phyloP scores from a whole-genome alignment of 2,888 invertebrate genomes.

The Ametastegia equiseti region DNA sequence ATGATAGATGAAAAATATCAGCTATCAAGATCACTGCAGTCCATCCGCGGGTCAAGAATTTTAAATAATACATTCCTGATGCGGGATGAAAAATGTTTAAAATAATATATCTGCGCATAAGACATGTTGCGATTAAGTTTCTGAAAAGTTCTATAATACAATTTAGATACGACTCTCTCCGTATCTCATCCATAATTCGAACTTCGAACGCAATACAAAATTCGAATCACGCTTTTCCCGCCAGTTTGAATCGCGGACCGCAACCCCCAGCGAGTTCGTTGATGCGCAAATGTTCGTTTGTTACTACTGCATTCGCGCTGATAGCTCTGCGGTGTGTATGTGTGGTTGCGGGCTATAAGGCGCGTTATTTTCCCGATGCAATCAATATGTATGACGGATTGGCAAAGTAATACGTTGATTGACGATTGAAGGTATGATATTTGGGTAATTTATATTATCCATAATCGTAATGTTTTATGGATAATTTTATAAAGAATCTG shows the following conservation, averaged over 20 bases:
- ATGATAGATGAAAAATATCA: background rate
- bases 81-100: background rate
- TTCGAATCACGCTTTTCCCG: background rate
- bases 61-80: background rate
- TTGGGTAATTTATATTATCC: background rate
- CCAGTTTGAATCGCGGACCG: background rate
- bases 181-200: background rate
- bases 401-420: background rate
- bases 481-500: background rate
- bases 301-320: background rate
- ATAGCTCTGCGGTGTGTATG: background rate
- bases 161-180: background rate
- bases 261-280: background rate
- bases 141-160: background rate
- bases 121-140: background rate
- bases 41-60: background rate
- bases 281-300: background rate
- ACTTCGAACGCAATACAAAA: background rate
- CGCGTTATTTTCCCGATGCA: background rate
- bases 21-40: slow-evolving; percentile 38
- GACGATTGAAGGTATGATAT: background rate
- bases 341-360: background rate
- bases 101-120: slow-evolving; percentile 13
- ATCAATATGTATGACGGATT: too few relatives aligned
- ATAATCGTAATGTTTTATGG: background rate